Evolutionary conservation across 1,140 invertebrate genomes (phyloP).

Genomic region (Ceratina japonica): DNA sequence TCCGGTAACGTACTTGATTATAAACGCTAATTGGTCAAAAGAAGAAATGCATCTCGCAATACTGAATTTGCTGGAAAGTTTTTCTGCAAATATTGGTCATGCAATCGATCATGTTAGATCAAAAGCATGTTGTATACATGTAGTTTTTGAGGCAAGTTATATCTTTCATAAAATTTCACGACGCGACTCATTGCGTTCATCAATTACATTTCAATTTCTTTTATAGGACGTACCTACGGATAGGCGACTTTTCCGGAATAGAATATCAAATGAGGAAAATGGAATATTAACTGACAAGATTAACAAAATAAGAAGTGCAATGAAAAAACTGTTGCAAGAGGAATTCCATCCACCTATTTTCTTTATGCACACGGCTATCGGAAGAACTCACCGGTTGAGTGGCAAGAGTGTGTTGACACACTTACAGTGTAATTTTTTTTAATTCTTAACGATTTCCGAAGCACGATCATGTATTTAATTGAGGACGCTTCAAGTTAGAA

Average conservation of each 20-base stretch:
- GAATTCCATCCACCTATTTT: slow-evolving; percentile 41
- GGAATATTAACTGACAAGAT: not conserved
- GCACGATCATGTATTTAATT: not conserved
- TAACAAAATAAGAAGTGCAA: not conserved
- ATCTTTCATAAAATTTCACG: not conserved
- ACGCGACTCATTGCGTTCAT: too few relatives aligned
- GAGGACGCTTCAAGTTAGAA: too few relatives aligned
- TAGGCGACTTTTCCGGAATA: not conserved
- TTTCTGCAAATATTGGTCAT: slow-evolving; percentile 54
- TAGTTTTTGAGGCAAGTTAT: slow-evolving; percentile 51
- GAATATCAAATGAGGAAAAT: not conserved
- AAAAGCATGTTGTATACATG: slow-evolving; percentile 34
- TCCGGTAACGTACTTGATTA: slow-evolving; percentile 37
- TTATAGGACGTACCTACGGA: slow-evolving; percentile 17
- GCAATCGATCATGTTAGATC: slow-evolving; percentile 45
- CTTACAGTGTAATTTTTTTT: slow-evolving; percentile 9
- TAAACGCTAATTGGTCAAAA: slow-evolving; percentile 61
- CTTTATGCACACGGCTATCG: not conserved
- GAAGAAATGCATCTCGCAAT: slow-evolving; percentile 68
- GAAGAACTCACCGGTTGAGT: slow-evolving; percentile 24
- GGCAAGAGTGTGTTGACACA: slow-evolving; percentile 21
- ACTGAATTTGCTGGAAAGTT: slow-evolving; percentile 49
- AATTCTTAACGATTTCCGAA: not conserved
- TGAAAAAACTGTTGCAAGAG: slow-evolving; percentile 17
- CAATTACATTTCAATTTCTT: not conserved